Evolutionary conservation across 2,888 invertebrate genomes (phyloP).

Genomic region (Oasisia sp.): DNA sequence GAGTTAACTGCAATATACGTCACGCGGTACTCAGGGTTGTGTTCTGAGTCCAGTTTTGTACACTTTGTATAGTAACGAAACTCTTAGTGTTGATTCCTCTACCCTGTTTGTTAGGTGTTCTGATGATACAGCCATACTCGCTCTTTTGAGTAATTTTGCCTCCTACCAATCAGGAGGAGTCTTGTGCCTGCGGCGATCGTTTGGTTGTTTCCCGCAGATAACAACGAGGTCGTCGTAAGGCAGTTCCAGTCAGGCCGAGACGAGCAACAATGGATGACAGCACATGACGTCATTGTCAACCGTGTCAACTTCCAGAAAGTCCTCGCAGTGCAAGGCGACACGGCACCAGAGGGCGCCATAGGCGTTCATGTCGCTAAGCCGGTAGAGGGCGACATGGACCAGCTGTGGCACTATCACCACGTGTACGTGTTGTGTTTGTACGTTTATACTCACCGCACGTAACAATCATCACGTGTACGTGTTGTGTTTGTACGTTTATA

Average conservation of each 20-base stretch:
- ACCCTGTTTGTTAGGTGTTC: no score
- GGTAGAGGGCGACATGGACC: not conserved
- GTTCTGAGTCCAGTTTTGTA: no score
- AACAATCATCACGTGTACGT: not conserved
- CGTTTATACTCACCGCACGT: not conserved
- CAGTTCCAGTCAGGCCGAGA: not conserved
- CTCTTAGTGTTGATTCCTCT: no score
- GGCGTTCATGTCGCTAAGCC: not conserved
- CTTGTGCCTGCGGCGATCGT: no score
- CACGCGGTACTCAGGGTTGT: no score
- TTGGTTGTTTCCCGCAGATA: not conserved
- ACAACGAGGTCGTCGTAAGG: not conserved
- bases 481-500: not conserved
- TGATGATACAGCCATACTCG: no score
- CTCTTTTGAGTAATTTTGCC: no score
- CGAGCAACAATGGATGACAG: conserved; percentile 7
- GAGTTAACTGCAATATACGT: no score
- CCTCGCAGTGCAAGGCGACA: not conserved
- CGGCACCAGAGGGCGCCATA: not conserved
- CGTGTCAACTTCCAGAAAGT: not conserved
- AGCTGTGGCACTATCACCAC: not conserved
- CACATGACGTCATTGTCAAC: conserved; percentile 17
- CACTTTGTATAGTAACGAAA: no score
- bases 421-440: not conserved
- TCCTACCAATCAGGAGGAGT: no score